A percentile compares a stretch with the other conserved stretches of the same genome.
Evolutionary conservation across 1,140 invertebrate genomes (phyloP).

Genomic region (Ctenoplectra terminalis): DNA sequence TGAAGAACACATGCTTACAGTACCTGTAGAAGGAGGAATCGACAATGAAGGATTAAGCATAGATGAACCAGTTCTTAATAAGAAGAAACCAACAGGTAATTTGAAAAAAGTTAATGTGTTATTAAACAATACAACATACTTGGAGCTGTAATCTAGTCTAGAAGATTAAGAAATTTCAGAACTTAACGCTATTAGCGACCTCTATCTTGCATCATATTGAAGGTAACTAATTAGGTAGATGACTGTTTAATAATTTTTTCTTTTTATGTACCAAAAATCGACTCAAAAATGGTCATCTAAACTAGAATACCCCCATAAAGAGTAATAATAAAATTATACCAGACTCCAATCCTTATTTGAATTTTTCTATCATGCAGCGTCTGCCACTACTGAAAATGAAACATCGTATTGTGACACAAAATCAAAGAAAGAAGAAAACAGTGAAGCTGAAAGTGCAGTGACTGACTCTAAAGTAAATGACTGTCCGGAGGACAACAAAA

Average conservation of each 20-base stretch:
- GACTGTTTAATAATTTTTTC: too few relatives aligned
- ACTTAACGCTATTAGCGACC: too few relatives aligned
- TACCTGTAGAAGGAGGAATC: conserved; percentile 83
- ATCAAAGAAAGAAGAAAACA: conserved; percentile 5
- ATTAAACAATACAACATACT: not conserved
- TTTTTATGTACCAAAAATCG: too few relatives aligned
- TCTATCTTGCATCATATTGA: too few relatives aligned
- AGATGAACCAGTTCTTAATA: conserved; percentile 60
- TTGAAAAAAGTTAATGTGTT: too few relatives aligned
- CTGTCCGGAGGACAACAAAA: not conserved
- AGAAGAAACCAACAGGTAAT: conserved; percentile 22
- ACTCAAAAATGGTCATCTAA: too few relatives aligned
- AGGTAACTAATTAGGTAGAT: too few relatives aligned
- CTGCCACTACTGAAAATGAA: conserved; percentile 1
- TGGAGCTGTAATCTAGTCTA: not conserved
- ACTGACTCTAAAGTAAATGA: not conserved
- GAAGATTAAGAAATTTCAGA: not conserved
- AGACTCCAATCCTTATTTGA: not conserved
- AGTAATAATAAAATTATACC: not conserved
- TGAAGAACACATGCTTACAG: conserved; percentile 88
- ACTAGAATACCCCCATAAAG: not conserved
- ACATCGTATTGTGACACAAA: not conserved
- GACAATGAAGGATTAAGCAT: conserved; percentile 80
- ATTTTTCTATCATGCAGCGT: not conserved
- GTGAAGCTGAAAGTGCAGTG: not conserved